Base-by-base conservation (phyloP, 2,888 invertebrate genomes). In the Ormyrus rosae region DNA sequence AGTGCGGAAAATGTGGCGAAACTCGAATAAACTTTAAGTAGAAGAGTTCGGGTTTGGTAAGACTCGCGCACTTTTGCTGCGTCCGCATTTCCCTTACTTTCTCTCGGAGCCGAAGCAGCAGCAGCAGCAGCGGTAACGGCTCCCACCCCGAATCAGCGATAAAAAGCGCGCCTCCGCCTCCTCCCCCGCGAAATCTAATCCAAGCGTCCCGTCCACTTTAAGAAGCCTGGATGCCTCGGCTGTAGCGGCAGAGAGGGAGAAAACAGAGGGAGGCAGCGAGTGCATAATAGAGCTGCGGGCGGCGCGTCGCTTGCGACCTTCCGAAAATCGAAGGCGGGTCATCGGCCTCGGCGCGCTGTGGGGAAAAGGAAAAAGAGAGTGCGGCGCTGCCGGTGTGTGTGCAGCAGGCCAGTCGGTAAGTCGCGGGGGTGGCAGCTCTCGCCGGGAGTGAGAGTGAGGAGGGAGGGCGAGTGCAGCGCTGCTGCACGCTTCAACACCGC, bases 401-500 rank as follows among this genome's bases (percentile, higher is more conserved):
- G 64, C 45, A 19, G 51, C 19, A 19, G 19, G 45, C 51, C 19
- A 34, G 34, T 34, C 34, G 34, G 34, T 34, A 34, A 34, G 34
- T 34, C 53, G 55, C 53, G 45, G 51, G n/a, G 7, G 61, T 6
- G 11, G 45, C 6, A 1, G 45, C 45, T 10, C 13, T 13, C 8
- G 58, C 46, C 5, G 34, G 61, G 55, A n/a, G 65, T 7, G 74
- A 48, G 65, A 60, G 65, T 8, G 11, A 55, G 50, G 63, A 63
- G 74, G 50, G 34, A 34, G 77, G 50, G 81, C 13, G 65, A 63
- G 68, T 61, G 78, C 75, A 67, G 72, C 61, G 6, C 45, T 86
- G 86, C 86, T 86, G 88, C 88, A 89, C 88, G 87, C 89, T 89
- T 89, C 88, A 88, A 88, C 89, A 89, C 85, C 87, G 89, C 90